phyloP scores from a whole-genome alignment of 2,797 vertebrate genomes.

The Gobionotothen gibberifrons region DNA sequence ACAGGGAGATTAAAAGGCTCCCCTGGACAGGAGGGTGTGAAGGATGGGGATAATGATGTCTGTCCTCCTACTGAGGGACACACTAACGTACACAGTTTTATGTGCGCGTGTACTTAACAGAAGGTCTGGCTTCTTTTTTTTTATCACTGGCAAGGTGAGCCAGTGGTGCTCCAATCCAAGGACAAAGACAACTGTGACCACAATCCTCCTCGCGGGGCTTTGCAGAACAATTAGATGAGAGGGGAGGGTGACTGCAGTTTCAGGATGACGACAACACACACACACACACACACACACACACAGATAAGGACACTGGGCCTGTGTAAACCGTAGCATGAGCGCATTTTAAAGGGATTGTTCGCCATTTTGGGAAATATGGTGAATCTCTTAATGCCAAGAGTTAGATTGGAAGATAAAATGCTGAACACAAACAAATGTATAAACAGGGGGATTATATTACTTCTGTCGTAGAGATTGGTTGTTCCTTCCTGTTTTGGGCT shows the following conservation, averaged over 20 bases:
- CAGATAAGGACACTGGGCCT: slow-evolving; percentile 2
- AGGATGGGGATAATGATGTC: slow-evolving; percentile 82
- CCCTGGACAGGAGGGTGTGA: slow-evolving; percentile 71
- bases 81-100: slow-evolving; percentile 23
- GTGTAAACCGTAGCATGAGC: neutral
- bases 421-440: too few species aligned
- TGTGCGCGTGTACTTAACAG: slow-evolving; percentile 50
- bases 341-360: neutral
- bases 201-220: slow-evolving; percentile 71
- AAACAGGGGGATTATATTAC: too few species aligned
- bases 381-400: neutral
- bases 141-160: slow-evolving; percentile 77
- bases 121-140: slow-evolving; percentile 46
- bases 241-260: slow-evolving; percentile 69
- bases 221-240: slow-evolving; percentile 78
- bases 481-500: neutral
- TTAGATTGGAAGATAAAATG: neutral
- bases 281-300: too few species aligned
- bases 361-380: neutral
- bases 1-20: slow-evolving; percentile 71
- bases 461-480: too few species aligned
- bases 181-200: slow-evolving; percentile 80
- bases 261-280: slow-evolving; percentile 28
- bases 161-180: slow-evolving; percentile 81
- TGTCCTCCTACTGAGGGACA: slow-evolving; percentile 74